A percentile compares a stretch with the other conserved stretches of the same genome.
Evolutionary conservation across 2,113 vertebrate genomes (phyloP).

Genomic region (Panthera uncia): DNA sequence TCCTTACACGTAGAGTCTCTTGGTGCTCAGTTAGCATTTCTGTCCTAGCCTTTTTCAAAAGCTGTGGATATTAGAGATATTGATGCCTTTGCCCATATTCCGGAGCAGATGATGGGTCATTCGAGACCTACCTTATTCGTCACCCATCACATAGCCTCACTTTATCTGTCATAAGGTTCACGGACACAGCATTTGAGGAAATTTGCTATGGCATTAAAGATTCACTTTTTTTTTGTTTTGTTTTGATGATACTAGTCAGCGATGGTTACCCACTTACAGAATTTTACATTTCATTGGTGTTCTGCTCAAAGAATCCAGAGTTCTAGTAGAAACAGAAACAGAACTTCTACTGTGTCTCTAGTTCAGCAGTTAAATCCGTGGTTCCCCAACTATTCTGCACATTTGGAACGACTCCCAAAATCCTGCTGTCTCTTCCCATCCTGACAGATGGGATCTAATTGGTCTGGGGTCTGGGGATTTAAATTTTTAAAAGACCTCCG

Average conservation of each 20-base stretch:
- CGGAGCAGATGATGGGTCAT: neutral
- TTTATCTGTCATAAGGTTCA: neutral
- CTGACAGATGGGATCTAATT: neutral
- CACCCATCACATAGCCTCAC: neutral
- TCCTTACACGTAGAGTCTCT: neutral
- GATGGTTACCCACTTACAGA: neutral
- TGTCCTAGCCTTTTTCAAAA: neutral
- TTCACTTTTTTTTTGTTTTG: neutral
- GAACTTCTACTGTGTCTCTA: neutral
- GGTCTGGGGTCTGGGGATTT: neutral
- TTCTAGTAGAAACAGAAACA: neutral
- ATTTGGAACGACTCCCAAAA: neutral
- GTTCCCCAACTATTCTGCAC: neutral
- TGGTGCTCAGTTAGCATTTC: neutral
- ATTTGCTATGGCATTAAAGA: neutral
- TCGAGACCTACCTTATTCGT: neutral
- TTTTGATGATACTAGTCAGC: neutral
- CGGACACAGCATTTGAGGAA: neutral
- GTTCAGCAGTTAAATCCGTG: neutral
- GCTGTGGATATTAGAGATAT: neutral
- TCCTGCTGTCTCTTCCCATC: accelerated
- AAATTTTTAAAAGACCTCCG: neutral
- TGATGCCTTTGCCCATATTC: neutral
- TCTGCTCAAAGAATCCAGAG: neutral
- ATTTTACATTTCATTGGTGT: neutral